These are phyloP conservation scores for Rattus norvegicus DNA, from an alignment of 2,113 vertebrate genomes.

Conservation along the genomic window DNA sequence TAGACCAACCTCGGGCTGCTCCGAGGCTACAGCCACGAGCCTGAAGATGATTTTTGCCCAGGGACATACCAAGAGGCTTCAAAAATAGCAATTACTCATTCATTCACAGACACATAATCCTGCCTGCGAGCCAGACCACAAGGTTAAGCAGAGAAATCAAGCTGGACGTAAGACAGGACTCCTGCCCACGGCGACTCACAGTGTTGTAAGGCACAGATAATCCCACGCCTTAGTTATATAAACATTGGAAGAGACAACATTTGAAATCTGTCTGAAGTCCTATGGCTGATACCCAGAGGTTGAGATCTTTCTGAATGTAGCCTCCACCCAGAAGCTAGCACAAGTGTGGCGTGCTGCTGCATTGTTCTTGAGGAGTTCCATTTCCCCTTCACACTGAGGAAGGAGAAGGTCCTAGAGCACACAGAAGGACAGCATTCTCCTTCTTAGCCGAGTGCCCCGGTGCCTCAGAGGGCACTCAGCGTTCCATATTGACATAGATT, in stretches of 20 bases:
- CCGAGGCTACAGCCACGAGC: not conserved
- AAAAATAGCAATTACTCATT: slow-evolving; percentile 29
- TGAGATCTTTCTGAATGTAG: slow-evolving; percentile 27
- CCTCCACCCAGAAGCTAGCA: not conserved
- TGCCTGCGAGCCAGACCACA: not conserved
- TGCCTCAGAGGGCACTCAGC: not conserved
- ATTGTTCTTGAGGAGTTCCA: not conserved
- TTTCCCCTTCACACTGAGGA: not conserved
- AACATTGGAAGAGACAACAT: not conserved
- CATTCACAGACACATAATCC: not conserved
- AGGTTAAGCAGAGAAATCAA: not conserved
- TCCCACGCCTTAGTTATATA: not conserved
- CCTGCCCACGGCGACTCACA: not conserved
- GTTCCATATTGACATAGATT: not conserved
- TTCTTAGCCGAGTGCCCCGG: not conserved
- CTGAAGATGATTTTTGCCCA: not conserved
- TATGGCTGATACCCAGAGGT: not conserved
- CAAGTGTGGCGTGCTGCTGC: not conserved
- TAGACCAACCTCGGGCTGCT: not conserved
- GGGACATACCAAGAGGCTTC: not conserved
- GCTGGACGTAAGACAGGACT: not conserved
- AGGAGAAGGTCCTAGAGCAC: not conserved
- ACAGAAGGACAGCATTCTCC: not conserved
- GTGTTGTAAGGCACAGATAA: not conserved
- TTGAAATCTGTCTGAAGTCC: slow-evolving; percentile 19